Base-by-base conservation (phyloP, 2,113 vertebrate genomes). In the Nyctereutes procyonoides region DNA sequence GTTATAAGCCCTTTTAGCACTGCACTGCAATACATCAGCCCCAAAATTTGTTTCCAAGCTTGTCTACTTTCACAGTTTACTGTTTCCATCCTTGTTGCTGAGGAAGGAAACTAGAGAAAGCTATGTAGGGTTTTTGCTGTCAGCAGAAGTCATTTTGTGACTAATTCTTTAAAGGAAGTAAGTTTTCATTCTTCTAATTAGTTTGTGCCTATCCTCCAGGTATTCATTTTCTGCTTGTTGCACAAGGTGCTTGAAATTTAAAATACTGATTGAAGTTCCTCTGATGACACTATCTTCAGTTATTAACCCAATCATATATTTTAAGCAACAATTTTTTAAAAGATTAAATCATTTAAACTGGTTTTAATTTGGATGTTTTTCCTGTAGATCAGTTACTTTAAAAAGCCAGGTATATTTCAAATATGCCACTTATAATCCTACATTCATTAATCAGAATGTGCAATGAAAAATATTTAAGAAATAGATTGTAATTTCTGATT, bases 381-480 rank as follows among this genome's bases (percentile, higher is more conserved):
- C n/a, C 58, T 93, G 13, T 13, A 67, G 38, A 76, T 71, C 17
- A 53, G 3, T 95, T 93, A 89, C 69, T 93, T 92, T 85, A 82
- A 87, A 90, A 93, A 74, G 67, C 24, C 14, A 93, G 73, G 13
- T 56, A 20, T 43, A 30, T 94, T n/a, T 94, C 43, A 62, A 32
- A n/a, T 85, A 58, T 65, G 13, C 28, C 56, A 85, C 56, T 85
- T 96, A 90, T 3, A 88, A 88, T 56, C 30, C 35, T 86, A 35
- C 30, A 74, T 90, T 58, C 28, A 53, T 74, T 86, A 76, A 90
- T 81, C 60, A 95, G 79, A 56, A 8, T 74, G 5, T 74, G 6
- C 63, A 74, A 51, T 81, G 20, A 73, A 63, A 96, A 90, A 83
- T 90, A 95, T 20, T 93, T 92, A 51, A 76, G 55, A 93, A 88